Conservation (phyloP, 2,113 vertebrate species). For the Megalops atlanticus region DNA sequence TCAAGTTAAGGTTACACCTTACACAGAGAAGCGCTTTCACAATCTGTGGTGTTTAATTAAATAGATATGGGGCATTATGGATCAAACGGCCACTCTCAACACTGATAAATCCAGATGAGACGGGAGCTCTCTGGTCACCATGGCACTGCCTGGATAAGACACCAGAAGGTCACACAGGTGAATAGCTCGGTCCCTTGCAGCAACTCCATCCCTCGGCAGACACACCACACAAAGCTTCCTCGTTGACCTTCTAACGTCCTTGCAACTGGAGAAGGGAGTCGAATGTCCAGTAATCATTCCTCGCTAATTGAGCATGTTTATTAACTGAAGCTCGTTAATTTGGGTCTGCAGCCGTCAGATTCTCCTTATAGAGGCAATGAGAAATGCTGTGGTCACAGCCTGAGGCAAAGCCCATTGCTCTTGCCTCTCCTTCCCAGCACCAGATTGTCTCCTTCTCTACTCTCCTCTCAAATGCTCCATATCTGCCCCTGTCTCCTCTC, state of each 20-base stretch:
- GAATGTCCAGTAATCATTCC: neutral
- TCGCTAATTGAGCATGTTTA: constrained; percentile 2
- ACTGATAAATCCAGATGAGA: constrained; percentile 33
- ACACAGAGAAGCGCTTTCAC: constrained; percentile 35
- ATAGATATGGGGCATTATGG: constrained; percentile 52
- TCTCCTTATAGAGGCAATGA: neutral
- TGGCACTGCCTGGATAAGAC: neutral
- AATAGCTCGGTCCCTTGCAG: neutral
- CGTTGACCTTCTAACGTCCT: neutral
- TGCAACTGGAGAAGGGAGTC: neutral
- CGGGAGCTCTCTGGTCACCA: constrained; percentile 4
- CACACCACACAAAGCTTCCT: neutral
- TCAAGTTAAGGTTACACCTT: neutral
- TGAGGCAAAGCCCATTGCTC: neutral
- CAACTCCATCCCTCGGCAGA: neutral
- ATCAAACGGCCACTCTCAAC: constrained; percentile 36
- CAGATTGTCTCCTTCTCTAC: neutral
- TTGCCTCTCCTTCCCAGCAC: neutral
- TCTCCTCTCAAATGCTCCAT: neutral
- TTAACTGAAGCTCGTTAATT: neutral
- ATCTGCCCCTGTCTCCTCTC: neutral
- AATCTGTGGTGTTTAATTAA: constrained; percentile 64
- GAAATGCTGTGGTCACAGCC: neutral
- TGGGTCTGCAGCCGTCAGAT: neutral
- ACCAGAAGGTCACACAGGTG: constrained; percentile 1